Conservation (phyloP, 2,113 vertebrate species). For the Bostrychus sinensis region DNA sequence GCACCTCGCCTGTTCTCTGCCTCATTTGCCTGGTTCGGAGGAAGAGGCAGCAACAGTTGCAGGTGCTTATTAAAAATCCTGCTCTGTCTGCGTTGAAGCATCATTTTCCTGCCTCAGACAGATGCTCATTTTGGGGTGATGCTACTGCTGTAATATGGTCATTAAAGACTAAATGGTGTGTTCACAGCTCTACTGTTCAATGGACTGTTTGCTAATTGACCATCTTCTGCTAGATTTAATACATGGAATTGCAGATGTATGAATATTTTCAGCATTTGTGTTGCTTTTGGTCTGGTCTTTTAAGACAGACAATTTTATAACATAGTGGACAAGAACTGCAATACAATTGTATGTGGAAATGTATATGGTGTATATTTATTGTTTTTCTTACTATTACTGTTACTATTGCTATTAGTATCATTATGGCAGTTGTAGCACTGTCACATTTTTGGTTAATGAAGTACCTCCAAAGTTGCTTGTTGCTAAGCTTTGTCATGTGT, state of each 20-base stretch:
- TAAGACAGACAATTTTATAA: too few relatives aligned
- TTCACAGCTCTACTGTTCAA: conserved; percentile 23
- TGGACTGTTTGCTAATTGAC: conserved; percentile 13
- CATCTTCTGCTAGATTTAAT: conserved; percentile 21
- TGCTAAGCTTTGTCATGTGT: too few relatives aligned
- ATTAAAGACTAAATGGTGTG: conserved; percentile 38
- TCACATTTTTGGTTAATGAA: too few relatives aligned
- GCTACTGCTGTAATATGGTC: conserved; percentile 6
- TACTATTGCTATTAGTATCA: too few relatives aligned
- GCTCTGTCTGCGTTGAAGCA: conserved; percentile 22
- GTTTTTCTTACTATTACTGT: too few relatives aligned
- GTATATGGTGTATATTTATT: too few relatives aligned
- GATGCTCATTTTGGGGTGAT: conserved; percentile 9
- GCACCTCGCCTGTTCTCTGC: conserved; percentile 22
- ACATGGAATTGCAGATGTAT: background rate
- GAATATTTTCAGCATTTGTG: background rate
- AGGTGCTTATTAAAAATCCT: conserved; percentile 34
- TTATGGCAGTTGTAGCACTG: too few relatives aligned
- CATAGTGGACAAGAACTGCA: too few relatives aligned
- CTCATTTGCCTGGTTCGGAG: conserved; percentile 35
- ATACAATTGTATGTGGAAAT: too few relatives aligned
- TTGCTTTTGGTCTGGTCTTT: background rate
- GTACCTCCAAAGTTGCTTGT: too few relatives aligned
- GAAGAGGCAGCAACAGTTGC: conserved; percentile 34
- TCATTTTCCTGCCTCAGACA: conserved; percentile 25